phyloP scores from a whole-genome alignment of 2,888 invertebrate species.

The Vesta saturnalis region DNA sequence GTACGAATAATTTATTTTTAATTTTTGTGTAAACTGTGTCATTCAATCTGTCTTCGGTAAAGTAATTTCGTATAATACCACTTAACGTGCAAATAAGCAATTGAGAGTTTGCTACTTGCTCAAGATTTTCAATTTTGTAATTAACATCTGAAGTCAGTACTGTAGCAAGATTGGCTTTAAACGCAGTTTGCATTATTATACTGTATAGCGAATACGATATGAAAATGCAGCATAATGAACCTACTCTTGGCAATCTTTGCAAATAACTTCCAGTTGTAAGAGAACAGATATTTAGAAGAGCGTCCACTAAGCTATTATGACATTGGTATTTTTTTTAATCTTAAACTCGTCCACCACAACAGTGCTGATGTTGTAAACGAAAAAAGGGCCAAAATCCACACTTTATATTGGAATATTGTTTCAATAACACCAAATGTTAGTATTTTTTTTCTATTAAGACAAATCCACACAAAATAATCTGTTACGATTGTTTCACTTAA shows the following conservation, averaged over 20 bases:
- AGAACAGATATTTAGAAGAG: background rate
- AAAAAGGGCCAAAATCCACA: background rate
- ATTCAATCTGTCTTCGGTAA: background rate
- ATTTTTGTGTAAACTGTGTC: background rate
- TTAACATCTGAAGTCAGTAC: background rate
- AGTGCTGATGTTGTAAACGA: background rate
- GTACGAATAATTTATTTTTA: background rate
- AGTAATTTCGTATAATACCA: background rate
- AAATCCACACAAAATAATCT: background rate
- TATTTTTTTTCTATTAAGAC: background rate
- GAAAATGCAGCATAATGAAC: background rate
- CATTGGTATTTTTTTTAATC: background rate
- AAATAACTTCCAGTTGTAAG: background rate
- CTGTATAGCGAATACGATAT: background rate
- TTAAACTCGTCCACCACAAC: background rate
- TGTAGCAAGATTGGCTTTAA: background rate
- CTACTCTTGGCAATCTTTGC: background rate
- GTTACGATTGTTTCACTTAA: background rate
- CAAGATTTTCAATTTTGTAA: background rate
- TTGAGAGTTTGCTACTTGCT: background rate
- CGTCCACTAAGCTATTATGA: background rate
- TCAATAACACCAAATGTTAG: background rate
- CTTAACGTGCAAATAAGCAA: background rate
- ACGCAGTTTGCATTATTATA: background rate
- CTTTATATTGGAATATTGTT: background rate